Evolutionary conservation across 2,797 vertebrate species (phyloP).

Genomic region (Hozukius guyotensis): DNA sequence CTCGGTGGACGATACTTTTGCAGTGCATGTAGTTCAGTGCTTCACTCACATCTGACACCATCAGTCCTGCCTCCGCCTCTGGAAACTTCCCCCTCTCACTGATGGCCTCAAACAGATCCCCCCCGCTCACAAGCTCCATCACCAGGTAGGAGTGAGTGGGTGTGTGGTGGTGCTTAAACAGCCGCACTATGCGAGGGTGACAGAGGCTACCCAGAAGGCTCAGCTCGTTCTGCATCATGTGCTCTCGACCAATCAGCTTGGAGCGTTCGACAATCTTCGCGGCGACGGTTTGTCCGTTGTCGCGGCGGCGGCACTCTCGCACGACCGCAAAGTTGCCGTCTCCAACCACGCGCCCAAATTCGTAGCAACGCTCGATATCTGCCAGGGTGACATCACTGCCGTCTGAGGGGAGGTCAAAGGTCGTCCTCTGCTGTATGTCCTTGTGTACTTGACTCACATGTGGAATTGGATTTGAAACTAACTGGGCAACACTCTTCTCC

Average conservation of each 20-base stretch:
- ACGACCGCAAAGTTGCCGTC: slow-evolving; percentile 97
- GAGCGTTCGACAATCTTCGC: slow-evolving; percentile 94
- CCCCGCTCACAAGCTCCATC: slow-evolving; percentile 93
- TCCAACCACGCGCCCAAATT: slow-evolving; percentile 90
- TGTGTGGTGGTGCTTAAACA: slow-evolving; percentile 92
- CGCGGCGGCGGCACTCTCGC: slow-evolving; percentile 87
- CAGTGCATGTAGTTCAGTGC: slow-evolving; percentile 93
- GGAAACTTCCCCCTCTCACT: slow-evolving; percentile 90
- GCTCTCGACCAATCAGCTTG: slow-evolving; percentile 93
- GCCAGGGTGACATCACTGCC: slow-evolving; percentile 75
- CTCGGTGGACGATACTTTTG: slow-evolving; percentile 94
- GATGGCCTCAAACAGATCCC: slow-evolving; percentile 97
- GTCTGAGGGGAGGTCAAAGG: slow-evolving; percentile 52
- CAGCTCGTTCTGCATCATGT: slow-evolving; percentile 97
- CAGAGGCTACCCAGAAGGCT: slow-evolving; percentile 89
- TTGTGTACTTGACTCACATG: slow-evolving; percentile 14
- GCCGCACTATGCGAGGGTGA: slow-evolving; percentile 91
- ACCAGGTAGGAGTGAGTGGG: slow-evolving; percentile 90
- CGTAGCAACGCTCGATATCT: slow-evolving; percentile 88
- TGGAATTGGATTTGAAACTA: slow-evolving; percentile 33
- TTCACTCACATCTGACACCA: slow-evolving; percentile 91
- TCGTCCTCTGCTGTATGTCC: slow-evolving; percentile 11
- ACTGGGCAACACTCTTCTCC: slow-evolving; percentile 25
- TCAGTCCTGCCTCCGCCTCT: slow-evolving; percentile 86
- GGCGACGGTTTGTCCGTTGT: slow-evolving; percentile 83